Conservation (phyloP, 2,888 invertebrate genomes). For the Lasioglossum figueresi region DNA sequence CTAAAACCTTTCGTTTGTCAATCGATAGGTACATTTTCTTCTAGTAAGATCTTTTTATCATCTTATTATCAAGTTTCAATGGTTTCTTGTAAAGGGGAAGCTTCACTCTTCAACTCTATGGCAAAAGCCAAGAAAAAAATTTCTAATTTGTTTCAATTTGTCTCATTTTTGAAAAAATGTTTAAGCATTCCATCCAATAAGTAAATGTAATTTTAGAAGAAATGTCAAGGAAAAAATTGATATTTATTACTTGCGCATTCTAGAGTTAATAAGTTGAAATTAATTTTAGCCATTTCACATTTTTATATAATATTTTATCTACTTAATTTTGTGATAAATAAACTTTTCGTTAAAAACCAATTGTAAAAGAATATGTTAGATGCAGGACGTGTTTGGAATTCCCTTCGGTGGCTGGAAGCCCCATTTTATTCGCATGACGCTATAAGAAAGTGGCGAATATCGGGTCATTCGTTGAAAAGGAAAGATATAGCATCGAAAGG, state of each 20-base stretch:
- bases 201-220: no score
- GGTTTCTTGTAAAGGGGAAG: no score
- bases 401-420: not conserved
- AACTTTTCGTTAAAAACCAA: not conserved
- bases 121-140: no score
- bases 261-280: not conserved
- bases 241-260: not conserved
- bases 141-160: no score
- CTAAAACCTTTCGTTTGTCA: no score
- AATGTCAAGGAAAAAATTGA: no score
- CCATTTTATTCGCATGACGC: not conserved
- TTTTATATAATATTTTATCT: not conserved
- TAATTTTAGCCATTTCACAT: not conserved
- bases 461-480: conserved; percentile 29
- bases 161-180: no score
- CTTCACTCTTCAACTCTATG: no score
- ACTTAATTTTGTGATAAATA: not conserved
- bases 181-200: no score
- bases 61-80: no score
- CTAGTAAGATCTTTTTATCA: no score
- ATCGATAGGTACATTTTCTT: no score
- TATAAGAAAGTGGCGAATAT: conserved; percentile 8
- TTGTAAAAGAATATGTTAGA: not conserved
- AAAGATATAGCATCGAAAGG: conserved; percentile 49
- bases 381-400: not conserved